phyloP scores from a whole-genome alignment of 2,113 vertebrate species.

The Vulpes ferrilata region DNA sequence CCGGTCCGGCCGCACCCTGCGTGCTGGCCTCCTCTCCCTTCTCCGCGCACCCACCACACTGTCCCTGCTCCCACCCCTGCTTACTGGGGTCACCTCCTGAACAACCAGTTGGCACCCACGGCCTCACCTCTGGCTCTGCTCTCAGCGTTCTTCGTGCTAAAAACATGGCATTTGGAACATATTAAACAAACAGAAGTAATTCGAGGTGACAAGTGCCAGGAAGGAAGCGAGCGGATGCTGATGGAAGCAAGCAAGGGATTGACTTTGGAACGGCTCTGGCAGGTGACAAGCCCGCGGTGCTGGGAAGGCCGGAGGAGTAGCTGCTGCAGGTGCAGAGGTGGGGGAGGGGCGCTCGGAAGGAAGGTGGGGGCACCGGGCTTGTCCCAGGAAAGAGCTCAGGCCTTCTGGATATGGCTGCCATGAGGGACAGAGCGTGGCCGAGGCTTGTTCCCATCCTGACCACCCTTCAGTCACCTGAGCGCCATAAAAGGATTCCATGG shows the following conservation, averaged over 20 bases:
- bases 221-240: background rate
- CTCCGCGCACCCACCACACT: accelerated
- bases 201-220: background rate
- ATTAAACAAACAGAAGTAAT: background rate
- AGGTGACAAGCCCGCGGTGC: background rate
- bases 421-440: background rate
- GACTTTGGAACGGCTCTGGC: background rate
- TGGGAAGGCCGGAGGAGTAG: background rate
- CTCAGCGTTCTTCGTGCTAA: background rate
- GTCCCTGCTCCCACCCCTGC: background rate
- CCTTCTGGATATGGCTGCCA: background rate
- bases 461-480: background rate
- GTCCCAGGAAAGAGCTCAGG: background rate
- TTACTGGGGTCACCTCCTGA: accelerated
- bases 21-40: too few relatives aligned
- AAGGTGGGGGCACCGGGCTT: background rate
- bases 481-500: background rate
- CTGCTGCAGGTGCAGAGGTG: background rate
- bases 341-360: background rate
- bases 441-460: background rate
- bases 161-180: background rate
- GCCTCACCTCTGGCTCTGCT: background rate
- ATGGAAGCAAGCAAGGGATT: background rate
- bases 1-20: background rate
- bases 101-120: too few relatives aligned